Conservation (phyloP, 2,888 invertebrate species). For the Coelopa pilipes region DNA sequence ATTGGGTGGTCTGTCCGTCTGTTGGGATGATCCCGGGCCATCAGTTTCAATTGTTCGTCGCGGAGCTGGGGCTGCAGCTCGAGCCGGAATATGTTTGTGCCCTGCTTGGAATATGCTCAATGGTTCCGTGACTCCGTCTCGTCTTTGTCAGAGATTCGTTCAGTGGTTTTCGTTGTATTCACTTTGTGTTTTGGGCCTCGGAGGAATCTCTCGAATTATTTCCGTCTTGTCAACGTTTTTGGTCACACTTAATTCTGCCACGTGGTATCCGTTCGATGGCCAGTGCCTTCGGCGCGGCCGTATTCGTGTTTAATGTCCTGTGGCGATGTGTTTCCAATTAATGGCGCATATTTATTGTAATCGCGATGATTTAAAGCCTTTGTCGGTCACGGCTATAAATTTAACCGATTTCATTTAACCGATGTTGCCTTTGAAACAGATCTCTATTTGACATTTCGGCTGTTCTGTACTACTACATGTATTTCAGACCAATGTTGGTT, state of each 20-base stretch:
- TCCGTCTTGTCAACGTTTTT: slow-evolving; percentile 21
- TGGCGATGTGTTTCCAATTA: not conserved
- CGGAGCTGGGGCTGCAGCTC: not conserved
- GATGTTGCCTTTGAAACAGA: too few species aligned
- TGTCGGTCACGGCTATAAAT: too few species aligned
- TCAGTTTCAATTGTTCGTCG: not conserved
- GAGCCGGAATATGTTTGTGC: slow-evolving; percentile 19
- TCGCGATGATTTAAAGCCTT: not conserved
- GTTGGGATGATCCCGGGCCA: slow-evolving; percentile 5
- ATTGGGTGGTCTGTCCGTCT: too few species aligned
- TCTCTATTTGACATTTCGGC: too few species aligned
- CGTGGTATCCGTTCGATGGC: slow-evolving; percentile 3
- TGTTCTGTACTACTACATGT: too few species aligned
- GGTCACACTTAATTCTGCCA: slow-evolving; percentile 32
- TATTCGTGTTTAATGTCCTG: slow-evolving; percentile 11
- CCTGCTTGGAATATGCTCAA: slow-evolving; percentile 5
- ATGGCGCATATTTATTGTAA: not conserved
- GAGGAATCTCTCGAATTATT: slow-evolving; percentile 8
- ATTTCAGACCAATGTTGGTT: too few species aligned
- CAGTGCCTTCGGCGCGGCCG: too few species aligned
- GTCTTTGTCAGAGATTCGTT: not conserved
- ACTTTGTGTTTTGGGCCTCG: too few species aligned
- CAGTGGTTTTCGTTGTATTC: too few species aligned
- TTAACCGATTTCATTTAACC: too few species aligned
- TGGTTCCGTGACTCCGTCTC: slow-evolving; percentile 5